These are phyloP conservation scores for Cecropterus lyciades DNA, from an alignment of 1,140 invertebrate species.

Conservation along the genomic window DNA sequence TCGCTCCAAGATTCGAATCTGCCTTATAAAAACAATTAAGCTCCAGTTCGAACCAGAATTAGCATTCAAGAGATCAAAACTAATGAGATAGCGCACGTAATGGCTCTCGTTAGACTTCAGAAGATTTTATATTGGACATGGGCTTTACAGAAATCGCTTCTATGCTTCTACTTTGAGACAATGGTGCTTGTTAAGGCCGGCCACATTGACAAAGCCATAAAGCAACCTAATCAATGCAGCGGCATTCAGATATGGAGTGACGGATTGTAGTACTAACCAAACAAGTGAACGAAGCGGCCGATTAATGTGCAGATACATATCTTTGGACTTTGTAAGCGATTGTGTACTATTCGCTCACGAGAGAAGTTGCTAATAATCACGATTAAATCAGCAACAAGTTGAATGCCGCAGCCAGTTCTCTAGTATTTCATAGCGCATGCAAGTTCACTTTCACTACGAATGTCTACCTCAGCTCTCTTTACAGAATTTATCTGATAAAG, in stretches of 20 bases:
- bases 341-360: slow-evolving; percentile 49
- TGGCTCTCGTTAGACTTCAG: slow-evolving; percentile 20
- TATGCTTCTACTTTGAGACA: slow-evolving; percentile 43
- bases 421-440: slow-evolving; percentile 14
- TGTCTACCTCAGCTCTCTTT: slow-evolving; percentile 26
- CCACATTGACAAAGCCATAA: slow-evolving; percentile 47
- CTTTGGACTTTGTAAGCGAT: slow-evolving; percentile 51
- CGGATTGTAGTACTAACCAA: slow-evolving; percentile 41
- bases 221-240: slow-evolving; percentile 54
- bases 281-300: slow-evolving; percentile 39
- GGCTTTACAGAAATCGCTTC: slow-evolving; percentile 2
- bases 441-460: slow-evolving; percentile 58
- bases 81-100: slow-evolving; percentile 22
- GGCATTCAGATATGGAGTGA: slow-evolving; percentile 53
- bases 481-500: slow-evolving; percentile 32
- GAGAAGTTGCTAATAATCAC: slow-evolving; percentile 47
- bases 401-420: slow-evolving; percentile 35
- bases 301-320: slow-evolving; percentile 56
- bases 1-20: slow-evolving; percentile 15
- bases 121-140: slow-evolving; percentile 15
- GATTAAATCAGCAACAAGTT: slow-evolving; percentile 55
- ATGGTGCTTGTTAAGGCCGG: slow-evolving; percentile 50
- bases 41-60: slow-evolving; percentile 4
- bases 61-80: slow-evolving; percentile 20
- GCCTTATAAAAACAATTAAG: slow-evolving; percentile 24